Evolutionary conservation across 2,113 vertebrate species (phyloP).

Genomic region (Dipodomys ordii): DNA sequence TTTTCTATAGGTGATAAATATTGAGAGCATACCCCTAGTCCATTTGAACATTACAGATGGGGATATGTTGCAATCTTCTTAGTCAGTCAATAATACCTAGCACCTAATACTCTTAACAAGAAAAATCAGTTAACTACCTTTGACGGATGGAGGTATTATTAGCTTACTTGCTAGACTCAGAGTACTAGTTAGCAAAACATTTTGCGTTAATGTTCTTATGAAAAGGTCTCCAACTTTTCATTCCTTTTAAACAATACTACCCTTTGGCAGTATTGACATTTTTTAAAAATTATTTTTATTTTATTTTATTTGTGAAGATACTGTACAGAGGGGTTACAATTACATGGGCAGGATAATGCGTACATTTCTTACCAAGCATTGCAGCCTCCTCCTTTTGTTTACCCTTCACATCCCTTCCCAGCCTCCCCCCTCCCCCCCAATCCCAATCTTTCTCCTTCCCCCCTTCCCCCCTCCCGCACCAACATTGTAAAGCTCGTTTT

Average conservation of each 20-base stretch:
- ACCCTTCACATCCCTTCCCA: no score
- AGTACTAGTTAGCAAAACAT: background rate
- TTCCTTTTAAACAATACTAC: background rate
- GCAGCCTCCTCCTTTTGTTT: no score
- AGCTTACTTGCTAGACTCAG: background rate
- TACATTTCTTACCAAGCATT: no score
- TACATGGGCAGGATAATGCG: no score
- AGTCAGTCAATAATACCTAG: background rate
- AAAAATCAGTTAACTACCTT: conserved; percentile 10
- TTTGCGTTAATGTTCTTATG: conserved; percentile 9
- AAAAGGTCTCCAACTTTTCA: background rate
- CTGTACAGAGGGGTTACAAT: no score
- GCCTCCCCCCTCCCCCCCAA: no score
- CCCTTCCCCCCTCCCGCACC: no score
- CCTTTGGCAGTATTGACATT: background rate
- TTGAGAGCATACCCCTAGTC: background rate
- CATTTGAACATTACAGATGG: background rate
- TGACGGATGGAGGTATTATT: background rate
- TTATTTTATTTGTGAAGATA: no score
- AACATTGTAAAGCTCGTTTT: no score
- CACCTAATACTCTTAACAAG: background rate
- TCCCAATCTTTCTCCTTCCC: no score
- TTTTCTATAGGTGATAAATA: background rate
- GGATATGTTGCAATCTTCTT: background rate
- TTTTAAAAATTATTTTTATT: no score